These are phyloP conservation scores for Reticulitermes lucifugus DNA, from an alignment of 2,888 invertebrate genomes.

Conservation along the genomic window DNA sequence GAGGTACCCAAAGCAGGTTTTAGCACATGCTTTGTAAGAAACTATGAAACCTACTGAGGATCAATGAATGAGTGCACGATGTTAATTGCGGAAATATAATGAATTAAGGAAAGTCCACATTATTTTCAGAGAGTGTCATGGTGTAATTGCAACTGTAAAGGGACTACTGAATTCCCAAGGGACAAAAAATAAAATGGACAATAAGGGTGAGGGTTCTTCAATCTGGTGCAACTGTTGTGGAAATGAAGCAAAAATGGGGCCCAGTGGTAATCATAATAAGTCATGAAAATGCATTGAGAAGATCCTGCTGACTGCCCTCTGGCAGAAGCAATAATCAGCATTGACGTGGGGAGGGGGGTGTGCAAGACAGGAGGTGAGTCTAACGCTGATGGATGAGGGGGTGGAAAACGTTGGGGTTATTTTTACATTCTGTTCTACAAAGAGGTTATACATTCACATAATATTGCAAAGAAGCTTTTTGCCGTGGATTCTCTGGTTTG, in stretches of 20 bases:
- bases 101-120: too few species aligned
- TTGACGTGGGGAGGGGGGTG: not conserved
- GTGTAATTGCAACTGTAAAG: not conserved
- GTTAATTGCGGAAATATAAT: too few species aligned
- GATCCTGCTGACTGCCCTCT: conserved; percentile 1
- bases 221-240: conserved; percentile 28
- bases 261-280: conserved; percentile 29
- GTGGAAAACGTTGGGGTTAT: conserved; percentile 20
- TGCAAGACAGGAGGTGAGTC: conserved; percentile 34
- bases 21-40: too few species aligned
- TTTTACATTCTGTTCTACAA: conserved; percentile 30
- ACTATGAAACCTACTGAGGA: too few species aligned
- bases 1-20: too few species aligned
- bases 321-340: conserved; percentile 37
- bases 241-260: conserved; percentile 29
- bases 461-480: not conserved
- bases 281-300: conserved; percentile 35
- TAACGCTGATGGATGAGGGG: conserved; percentile 46
- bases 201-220: not conserved
- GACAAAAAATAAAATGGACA: not conserved
- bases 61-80: too few species aligned
- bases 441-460: conserved; percentile 1
- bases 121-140: too few species aligned
- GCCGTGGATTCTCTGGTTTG: not conserved
- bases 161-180: not conserved